A percentile compares a stretch with the other conserved stretches of the same genome.
Conservation (phyloP, 2,797 vertebrate species). For the Danionella dracula region DNA sequence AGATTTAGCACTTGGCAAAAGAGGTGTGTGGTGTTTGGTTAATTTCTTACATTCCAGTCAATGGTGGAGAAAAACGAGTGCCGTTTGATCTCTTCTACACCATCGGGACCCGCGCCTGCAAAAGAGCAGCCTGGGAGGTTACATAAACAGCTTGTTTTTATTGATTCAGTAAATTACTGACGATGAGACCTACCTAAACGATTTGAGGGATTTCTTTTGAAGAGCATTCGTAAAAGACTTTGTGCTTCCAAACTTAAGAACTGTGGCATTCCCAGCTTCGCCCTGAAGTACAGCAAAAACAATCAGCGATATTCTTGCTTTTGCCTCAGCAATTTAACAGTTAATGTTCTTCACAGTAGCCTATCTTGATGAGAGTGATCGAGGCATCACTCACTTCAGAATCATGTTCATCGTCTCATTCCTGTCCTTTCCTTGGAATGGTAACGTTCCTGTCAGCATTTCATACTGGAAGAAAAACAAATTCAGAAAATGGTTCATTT, state of each 20-base stretch:
- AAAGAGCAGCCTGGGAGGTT: neutral
- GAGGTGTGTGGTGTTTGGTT: neutral
- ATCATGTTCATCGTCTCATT: conserved; percentile 99
- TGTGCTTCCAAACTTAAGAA: conserved; percentile 96
- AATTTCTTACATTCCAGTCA: conserved; percentile 92
- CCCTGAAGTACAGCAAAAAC: conserved; percentile 63
- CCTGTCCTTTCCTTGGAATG: conserved; percentile 97
- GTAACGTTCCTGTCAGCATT: conserved; percentile 95
- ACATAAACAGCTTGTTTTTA: conserved; percentile 12
- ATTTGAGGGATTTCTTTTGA: conserved; percentile 95
- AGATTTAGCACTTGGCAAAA: neutral
- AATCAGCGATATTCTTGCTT: neutral
- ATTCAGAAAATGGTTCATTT: neutral
- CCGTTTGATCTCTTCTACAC: conserved; percentile 97
- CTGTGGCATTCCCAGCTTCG: conserved; percentile 97
- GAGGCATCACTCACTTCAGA: conserved; percentile 81
- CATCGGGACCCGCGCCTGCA: conserved; percentile 90
- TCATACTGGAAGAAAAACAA: conserved; percentile 78
- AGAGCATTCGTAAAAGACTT: conserved; percentile 94
- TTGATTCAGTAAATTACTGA: too few species aligned
- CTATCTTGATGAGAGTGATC: too few species aligned
- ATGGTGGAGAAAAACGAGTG: conserved; percentile 95
- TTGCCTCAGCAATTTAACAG: too few species aligned
- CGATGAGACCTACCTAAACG: conserved; percentile 77
- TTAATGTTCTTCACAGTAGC: too few species aligned